A percentile compares a stretch with the other conserved stretches of the same genome.
Evolutionary conservation across 37 sponge, comb jelly and placozoan genomes (phyloP).

Genomic region (Oopsacas minuta): DNA sequence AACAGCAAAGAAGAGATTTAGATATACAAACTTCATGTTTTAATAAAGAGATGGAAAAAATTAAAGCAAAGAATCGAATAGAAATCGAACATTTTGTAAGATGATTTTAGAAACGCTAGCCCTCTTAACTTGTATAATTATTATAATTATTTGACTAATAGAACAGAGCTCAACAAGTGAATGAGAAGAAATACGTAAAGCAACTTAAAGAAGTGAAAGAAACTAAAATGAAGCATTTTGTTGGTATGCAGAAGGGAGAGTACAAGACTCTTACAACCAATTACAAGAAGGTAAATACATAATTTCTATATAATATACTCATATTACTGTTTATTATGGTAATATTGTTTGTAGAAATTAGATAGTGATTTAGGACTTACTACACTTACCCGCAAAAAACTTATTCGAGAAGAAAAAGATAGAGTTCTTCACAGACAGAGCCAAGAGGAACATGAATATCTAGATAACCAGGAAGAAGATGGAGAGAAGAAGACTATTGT

Average conservation of each 20-base stretch:
- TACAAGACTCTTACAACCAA: constrained; percentile 44
- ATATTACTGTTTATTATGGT: neutral
- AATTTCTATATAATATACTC: no score
- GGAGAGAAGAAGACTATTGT: constrained; percentile 51
- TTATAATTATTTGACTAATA: neutral
- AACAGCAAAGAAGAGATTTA: constrained; percentile 18
- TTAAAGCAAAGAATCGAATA: neutral
- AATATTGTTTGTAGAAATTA: constrained; percentile 27
- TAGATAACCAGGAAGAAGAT: constrained; percentile 45
- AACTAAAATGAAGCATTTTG: constrained; percentile 72
- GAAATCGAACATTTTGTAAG: constrained; percentile 13
- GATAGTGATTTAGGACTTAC: constrained; percentile 41
- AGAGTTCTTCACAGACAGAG: constrained; percentile 51
- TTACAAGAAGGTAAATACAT: constrained; percentile 46
- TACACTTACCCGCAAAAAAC: constrained; percentile 36
- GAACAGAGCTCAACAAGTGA: constrained; percentile 40
- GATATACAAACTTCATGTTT: neutral
- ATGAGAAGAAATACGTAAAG: constrained; percentile 51
- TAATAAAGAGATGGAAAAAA: constrained; percentile 4
- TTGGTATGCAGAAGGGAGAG: constrained; percentile 65
- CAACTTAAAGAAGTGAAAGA: constrained; percentile 58
- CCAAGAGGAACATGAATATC: constrained; percentile 40
- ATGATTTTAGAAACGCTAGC: neutral
- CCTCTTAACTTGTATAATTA: neutral
- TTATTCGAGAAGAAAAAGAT: constrained; percentile 54